These are phyloP conservation scores for Rhopalosiphum nymphaeae DNA, from an alignment of 2,888 invertebrate genomes.

Conservation along the genomic window DNA sequence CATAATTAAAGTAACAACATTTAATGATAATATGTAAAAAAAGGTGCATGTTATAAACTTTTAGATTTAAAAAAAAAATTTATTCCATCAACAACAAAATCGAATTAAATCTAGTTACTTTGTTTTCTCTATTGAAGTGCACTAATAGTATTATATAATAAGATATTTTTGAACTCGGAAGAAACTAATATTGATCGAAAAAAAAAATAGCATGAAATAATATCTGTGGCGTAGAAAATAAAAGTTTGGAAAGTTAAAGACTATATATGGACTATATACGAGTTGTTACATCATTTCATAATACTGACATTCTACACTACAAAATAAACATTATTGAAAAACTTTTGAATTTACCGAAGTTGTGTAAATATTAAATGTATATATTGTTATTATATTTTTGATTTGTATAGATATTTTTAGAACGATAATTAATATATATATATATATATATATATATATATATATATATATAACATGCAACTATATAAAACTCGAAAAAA, in stretches of 20 bases:
- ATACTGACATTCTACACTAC: not conserved
- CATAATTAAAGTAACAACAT: not conserved
- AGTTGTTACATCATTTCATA: slow-evolving; percentile 27
- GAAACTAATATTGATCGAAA: not conserved
- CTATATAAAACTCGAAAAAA: too few species aligned
- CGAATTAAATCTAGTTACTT: not conserved
- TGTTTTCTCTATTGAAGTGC: not conserved
- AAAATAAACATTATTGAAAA: slow-evolving; percentile 44
- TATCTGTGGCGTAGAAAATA: not conserved
- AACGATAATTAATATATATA: not conserved
- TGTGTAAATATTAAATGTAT: not conserved
- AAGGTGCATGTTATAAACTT: not conserved
- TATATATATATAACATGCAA: too few species aligned
- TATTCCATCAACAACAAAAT: not conserved
- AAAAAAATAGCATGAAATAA: not conserved
- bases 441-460: not conserved
- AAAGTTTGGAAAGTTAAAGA: slow-evolving; percentile 18
- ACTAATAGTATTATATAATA: not conserved
- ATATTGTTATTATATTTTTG: not conserved
- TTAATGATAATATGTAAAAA: not conserved
- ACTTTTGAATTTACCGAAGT: not conserved
- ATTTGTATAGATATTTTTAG: not conserved
- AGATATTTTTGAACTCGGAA: not conserved
- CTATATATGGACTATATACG: not conserved
- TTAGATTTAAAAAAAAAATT: not conserved